Percentiles rank a stretch among this genome's conserved stretches.
These are phyloP conservation scores for Hoplostethus atlanticus DNA, from an alignment of 2,797 vertebrate genomes.

Conservation along the genomic window DNA sequence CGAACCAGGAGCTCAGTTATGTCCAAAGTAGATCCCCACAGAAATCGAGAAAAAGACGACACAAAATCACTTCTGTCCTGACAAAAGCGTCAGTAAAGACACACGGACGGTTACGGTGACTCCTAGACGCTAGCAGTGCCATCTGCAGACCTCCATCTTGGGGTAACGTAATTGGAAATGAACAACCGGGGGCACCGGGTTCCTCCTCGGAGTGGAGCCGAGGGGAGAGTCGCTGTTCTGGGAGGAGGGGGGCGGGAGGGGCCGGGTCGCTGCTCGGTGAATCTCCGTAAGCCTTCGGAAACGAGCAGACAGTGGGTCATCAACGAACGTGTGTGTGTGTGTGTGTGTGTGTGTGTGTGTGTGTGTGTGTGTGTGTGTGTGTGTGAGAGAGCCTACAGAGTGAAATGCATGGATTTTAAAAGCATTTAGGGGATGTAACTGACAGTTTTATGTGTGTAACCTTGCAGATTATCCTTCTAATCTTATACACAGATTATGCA, in stretches of 20 bases:
- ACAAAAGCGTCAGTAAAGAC: conserved; percentile 73
- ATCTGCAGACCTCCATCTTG: conserved; percentile 87
- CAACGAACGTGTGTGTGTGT: conserved; percentile 30
- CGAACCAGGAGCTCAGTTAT: conserved; percentile 67
- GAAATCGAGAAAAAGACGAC: conserved; percentile 59
- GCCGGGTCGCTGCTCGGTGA: conserved; percentile 78
- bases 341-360: background rate
- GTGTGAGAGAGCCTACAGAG: background rate
- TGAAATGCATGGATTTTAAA: background rate
- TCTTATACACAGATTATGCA: background rate
- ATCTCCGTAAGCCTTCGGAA: conserved; percentile 78
- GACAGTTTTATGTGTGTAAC: conserved; percentile 1
- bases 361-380: background rate
- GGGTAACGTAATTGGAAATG: conserved; percentile 76
- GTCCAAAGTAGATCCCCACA: conserved; percentile 61
- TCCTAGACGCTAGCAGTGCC: conserved; percentile 73
- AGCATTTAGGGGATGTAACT: background rate
- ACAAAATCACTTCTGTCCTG: conserved; percentile 65
- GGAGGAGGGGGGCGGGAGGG: conserved; percentile 73
- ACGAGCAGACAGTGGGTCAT: conserved; percentile 64
- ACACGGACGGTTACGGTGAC: conserved; percentile 61
- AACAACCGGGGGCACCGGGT: conserved; percentile 85
- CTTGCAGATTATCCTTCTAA: background rate
- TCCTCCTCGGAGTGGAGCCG: conserved; percentile 82
- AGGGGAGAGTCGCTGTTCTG: conserved; percentile 73